Conservation (phyloP, 2,797 vertebrate species). For the Coilia nasus region DNA sequence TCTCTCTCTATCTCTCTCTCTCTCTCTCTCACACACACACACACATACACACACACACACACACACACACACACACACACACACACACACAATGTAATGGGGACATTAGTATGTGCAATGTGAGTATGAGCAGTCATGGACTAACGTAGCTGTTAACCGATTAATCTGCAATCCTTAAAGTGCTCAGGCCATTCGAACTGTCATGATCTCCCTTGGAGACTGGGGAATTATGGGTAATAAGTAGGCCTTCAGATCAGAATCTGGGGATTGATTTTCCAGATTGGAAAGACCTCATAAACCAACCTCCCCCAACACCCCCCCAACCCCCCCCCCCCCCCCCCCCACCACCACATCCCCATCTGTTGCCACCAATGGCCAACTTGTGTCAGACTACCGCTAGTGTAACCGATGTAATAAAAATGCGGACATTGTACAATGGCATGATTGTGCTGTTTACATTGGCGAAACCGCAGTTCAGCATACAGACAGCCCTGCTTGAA, state of each 20-base stretch:
- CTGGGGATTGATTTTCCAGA: conserved; percentile 35
- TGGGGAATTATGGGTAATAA: conserved; percentile 34
- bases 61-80: background rate
- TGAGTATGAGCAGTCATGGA: background rate
- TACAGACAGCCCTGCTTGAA: conserved; percentile 4
- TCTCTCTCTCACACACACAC: too few relatives aligned
- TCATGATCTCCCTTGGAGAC: conserved; percentile 10
- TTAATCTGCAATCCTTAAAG: conserved; percentile 2
- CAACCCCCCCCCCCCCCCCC: too few relatives aligned
- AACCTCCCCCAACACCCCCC: background rate
- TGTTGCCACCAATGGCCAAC: background rate
- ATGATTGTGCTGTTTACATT: conserved; percentile 10
- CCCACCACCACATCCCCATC: background rate
- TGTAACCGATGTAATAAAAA: conserved; percentile 20
- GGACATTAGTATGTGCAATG: background rate
- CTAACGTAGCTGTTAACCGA: background rate
- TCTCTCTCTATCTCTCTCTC: too few relatives aligned
- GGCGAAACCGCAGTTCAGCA: background rate
- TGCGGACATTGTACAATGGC: conserved; percentile 4
- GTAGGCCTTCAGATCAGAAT: conserved; percentile 23
- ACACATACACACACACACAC: too few relatives aligned
- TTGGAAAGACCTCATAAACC: conserved; percentile 17
- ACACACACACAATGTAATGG: background rate
- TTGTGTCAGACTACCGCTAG: background rate
- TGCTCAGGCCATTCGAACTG: background rate